Percentiles rank a stretch among this genome's conserved stretches.
These are phyloP conservation scores for Noctuana brunneofusca DNA, from an alignment of 2,888 invertebrate genomes.

Conservation along the genomic window DNA sequence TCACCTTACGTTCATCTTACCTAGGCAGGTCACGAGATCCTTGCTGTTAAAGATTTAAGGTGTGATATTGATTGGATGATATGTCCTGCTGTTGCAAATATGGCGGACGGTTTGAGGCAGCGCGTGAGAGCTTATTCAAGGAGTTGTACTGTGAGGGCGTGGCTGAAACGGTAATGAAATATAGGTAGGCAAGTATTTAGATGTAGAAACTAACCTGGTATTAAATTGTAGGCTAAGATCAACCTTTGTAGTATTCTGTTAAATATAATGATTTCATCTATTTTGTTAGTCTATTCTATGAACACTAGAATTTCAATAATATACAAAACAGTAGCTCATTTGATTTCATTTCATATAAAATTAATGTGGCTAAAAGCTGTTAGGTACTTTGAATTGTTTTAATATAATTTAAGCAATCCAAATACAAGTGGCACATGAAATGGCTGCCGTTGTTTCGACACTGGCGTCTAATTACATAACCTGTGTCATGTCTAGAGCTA, in stretches of 20 bases:
- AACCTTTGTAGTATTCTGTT: background rate
- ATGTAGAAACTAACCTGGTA: background rate
- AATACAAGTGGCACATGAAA: background rate
- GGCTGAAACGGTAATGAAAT: background rate
- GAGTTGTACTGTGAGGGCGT: conserved; percentile 21
- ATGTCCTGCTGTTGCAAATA: conserved; percentile 4
- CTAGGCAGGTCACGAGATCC: conserved; percentile 4
- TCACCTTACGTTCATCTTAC: conserved; percentile 35
- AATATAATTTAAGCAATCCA: no score
- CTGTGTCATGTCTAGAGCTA: conserved; percentile 37
- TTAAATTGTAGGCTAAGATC: background rate
- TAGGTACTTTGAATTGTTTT: no score
- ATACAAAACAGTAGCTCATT: no score
- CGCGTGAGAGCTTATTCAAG: conserved; percentile 28
- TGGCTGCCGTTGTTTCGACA: conserved; percentile 39
- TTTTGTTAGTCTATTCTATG: background rate
- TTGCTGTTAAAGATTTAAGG: conserved; percentile 15
- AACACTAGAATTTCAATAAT: no score
- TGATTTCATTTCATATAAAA: no score
- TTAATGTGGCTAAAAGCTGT: no score
- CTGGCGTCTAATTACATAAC: conserved; percentile 39
- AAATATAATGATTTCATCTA: background rate
- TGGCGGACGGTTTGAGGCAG: conserved; percentile 7
- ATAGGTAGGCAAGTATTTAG: background rate
- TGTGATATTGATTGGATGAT: conserved; percentile 12